These are phyloP conservation scores for Enoplosus armatus DNA, from an alignment of 2,797 vertebrate species.

Conservation along the genomic window DNA sequence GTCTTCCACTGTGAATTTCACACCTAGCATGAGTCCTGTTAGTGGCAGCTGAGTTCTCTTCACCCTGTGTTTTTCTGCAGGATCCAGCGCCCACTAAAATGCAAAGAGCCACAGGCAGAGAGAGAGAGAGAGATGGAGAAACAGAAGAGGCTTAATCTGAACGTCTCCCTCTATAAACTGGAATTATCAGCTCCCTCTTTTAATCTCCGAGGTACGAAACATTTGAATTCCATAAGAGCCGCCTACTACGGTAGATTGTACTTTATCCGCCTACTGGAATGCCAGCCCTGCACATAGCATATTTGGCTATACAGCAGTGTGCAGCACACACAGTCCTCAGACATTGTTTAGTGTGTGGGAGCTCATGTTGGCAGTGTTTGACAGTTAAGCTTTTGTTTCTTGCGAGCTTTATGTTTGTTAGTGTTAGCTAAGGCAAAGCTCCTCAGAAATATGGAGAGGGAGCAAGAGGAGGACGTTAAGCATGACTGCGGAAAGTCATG, in stretches of 20 bases:
- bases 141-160: conserved; percentile 55
- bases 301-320: conserved; percentile 64
- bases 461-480: conserved; percentile 53
- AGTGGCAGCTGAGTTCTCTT: conserved; percentile 33
- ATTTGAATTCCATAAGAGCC: conserved; percentile 78
- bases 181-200: conserved; percentile 63
- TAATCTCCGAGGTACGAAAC: conserved; percentile 71
- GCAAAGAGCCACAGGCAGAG: conserved; percentile 31
- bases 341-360: conserved; percentile 82
- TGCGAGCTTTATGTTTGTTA: conserved; percentile 70
- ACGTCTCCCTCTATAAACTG: conserved; percentile 53
- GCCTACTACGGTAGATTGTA: conserved; percentile 71
- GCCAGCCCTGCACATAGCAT: conserved; percentile 58
- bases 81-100: conserved; percentile 44
- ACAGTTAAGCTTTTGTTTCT: conserved; percentile 76
- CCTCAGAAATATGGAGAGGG: conserved; percentile 54
- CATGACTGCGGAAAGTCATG: conserved; percentile 41
- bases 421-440: conserved; percentile 69
- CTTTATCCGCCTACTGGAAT: conserved; percentile 72
- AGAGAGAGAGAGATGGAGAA: neutral
- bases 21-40: conserved; percentile 35
- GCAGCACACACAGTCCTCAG: conserved; percentile 65
- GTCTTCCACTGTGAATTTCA: conserved; percentile 47
- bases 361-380: conserved; percentile 77
- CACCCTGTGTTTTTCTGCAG: conserved; percentile 46